phyloP scores from a whole-genome alignment of 2,113 vertebrate genomes.

The Saguinus imperator region DNA sequence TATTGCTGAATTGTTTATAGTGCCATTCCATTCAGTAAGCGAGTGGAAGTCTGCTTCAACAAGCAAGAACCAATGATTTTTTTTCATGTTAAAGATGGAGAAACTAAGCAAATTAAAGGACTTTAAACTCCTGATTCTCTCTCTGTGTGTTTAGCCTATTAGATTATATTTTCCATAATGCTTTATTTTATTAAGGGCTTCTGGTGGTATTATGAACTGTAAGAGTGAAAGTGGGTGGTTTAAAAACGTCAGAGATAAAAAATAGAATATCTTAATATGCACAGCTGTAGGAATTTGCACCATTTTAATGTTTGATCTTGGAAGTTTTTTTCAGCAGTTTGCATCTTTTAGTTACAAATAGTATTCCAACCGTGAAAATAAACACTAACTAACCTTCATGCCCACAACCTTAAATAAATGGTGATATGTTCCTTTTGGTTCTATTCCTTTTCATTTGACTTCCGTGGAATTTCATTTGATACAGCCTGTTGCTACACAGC shows the following conservation, averaged over 20 bases:
- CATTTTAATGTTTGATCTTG: conserved; percentile 33
- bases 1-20: background rate
- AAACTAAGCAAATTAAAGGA: background rate
- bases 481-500: background rate
- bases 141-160: background rate
- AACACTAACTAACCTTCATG: background rate
- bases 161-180: conserved; percentile 37
- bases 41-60: background rate
- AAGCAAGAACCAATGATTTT: background rate
- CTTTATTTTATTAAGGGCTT: conserved; percentile 50
- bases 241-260: conserved; percentile 73
- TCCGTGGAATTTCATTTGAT: background rate
- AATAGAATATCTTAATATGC: conserved; percentile 60
- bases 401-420: background rate
- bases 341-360: conserved; percentile 2
- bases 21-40: background rate
- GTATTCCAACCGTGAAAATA: background rate
- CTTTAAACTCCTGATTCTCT: background rate
- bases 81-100: background rate
- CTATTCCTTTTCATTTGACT: background rate
- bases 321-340: conserved; percentile 3
- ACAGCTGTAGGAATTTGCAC: conserved; percentile 40
- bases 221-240: conserved; percentile 59
- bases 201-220: conserved; percentile 36
- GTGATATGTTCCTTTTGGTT: background rate